phyloP scores from a whole-genome alignment of 2,888 invertebrate genomes.

The Drosophila austrosaltans region DNA sequence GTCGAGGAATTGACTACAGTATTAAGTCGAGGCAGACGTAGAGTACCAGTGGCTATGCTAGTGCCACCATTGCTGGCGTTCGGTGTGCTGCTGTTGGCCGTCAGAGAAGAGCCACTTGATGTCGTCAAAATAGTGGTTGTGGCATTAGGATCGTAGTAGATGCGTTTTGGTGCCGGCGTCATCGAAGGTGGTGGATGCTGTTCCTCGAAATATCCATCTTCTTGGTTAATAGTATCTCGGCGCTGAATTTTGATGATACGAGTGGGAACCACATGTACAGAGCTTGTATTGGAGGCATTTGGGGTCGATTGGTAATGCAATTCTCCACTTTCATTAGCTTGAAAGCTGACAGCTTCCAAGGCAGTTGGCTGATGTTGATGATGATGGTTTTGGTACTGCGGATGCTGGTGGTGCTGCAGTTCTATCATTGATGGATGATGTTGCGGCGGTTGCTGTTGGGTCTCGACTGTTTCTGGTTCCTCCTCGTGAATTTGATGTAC shows the following conservation, averaged over 20 bases:
- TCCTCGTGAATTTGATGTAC: slow-evolving; percentile 60
- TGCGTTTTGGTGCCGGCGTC: slow-evolving; percentile 62
- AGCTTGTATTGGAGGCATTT: slow-evolving; percentile 33
- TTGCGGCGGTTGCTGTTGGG: slow-evolving; percentile 59
- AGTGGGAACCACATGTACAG: slow-evolving; percentile 64
- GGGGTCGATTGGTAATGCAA: slow-evolving; percentile 70
- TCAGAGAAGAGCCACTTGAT: not conserved
- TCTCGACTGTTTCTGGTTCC: slow-evolving; percentile 63
- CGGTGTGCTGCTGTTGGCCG: slow-evolving; percentile 50
- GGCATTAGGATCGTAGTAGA: slow-evolving; percentile 75
- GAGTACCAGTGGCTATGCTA: slow-evolving; percentile 43
- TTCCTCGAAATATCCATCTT: slow-evolving; percentile 77
- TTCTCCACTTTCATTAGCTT: slow-evolving; percentile 79
- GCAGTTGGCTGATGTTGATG: slow-evolving; percentile 37
- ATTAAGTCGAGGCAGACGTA: slow-evolving; percentile 64
- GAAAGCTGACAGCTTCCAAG: slow-evolving; percentile 78
- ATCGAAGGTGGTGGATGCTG: slow-evolving; percentile 53
- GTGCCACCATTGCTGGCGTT: slow-evolving; percentile 49
- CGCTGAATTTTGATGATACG: slow-evolving; percentile 82
- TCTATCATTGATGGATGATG: slow-evolving; percentile 62
- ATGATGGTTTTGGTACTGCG: slow-evolving; percentile 45
- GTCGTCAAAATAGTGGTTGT: slow-evolving; percentile 70
- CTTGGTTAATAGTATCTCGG: slow-evolving; percentile 74
- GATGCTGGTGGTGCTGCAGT: slow-evolving; percentile 51
- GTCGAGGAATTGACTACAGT: slow-evolving; percentile 47